Evolutionary conservation across 2,797 vertebrate species (phyloP), one percentile per base, ranked within the genome.

Genomic region (Loris lydekkerianus): DNA sequence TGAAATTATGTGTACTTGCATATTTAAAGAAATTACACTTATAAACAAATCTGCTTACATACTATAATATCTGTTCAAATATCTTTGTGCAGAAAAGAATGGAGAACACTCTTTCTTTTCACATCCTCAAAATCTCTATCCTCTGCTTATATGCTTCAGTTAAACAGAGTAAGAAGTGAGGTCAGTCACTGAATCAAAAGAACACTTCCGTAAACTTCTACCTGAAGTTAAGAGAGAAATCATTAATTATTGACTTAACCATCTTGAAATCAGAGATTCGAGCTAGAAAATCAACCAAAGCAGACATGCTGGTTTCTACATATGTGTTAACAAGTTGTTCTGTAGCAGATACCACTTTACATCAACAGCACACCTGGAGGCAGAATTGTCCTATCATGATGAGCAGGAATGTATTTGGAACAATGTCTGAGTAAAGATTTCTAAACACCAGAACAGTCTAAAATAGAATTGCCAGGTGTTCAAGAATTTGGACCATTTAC

Each of bases 381-480:
- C 80, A 89, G 63, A 65, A 80, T 43, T 77, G 63, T 67, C 93
- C 86, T 37, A 53, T 10, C 34, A 1, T 0, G 27, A 67, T 72
- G n/a, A 83, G 77, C 31, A 83, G 27, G 69, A 63, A 13, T 96
- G 85, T 93, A 92, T 97, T 95, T 96, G 95, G 88, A 97, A 97
- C 94, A 0, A 0, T 3, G 93, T 81, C 95, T 98, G 61, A 92
- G 82, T 93, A 94, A 97, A 97, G 95, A 94, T 96, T 97, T 97
- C 96, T 96, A 95, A 97, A 67, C 93, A 97, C 82, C 93, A 61
- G 88, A 98, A 10, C 93, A 97, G 91, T 86, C 94, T 87, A 97
- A 93, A 85, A 76, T 83, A 97, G 97, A 95, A 95, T 93, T 96
- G 89, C 84, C 97, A 98, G 96, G 93, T 97, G 93, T 91, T 93